Conservation (phyloP, 2,113 vertebrate genomes). For the Sciurus niger region DNA sequence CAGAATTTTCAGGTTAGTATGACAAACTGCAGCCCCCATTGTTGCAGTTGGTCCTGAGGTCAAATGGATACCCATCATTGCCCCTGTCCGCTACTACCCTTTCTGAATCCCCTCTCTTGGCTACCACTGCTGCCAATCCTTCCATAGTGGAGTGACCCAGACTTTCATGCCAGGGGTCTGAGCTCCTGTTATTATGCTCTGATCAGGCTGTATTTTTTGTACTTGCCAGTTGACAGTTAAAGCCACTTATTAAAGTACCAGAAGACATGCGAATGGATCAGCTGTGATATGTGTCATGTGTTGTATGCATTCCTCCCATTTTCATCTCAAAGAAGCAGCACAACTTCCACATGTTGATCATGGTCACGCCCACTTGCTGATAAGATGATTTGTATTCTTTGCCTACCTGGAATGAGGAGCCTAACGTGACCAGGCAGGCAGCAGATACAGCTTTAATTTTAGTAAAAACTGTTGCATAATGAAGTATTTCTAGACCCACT, state of each 20-base stretch:
- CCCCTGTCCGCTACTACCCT: background rate
- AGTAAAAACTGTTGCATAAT: background rate
- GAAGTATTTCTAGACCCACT: background rate
- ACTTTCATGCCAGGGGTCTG: background rate
- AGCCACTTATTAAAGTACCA: background rate
- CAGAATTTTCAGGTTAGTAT: background rate
- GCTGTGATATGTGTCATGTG: background rate
- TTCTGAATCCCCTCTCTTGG: background rate
- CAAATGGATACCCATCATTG: background rate
- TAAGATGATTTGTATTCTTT: background rate
- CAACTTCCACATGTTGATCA: background rate
- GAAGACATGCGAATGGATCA: background rate
- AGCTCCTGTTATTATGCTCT: background rate
- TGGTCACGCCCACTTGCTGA: background rate
- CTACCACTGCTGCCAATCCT: background rate
- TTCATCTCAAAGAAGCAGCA: too few species aligned
- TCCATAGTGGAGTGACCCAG: background rate
- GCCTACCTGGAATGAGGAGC: background rate
- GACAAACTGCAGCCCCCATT: background rate
- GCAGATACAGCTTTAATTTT: constrained; percentile 38
- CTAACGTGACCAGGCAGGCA: background rate
- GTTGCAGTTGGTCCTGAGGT: background rate
- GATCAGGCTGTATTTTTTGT: background rate
- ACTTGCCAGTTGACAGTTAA: background rate
- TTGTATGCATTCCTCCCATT: background rate